Evolutionary conservation across 2,888 invertebrate species (phyloP).

Genomic region (Lamproptera curius): DNA sequence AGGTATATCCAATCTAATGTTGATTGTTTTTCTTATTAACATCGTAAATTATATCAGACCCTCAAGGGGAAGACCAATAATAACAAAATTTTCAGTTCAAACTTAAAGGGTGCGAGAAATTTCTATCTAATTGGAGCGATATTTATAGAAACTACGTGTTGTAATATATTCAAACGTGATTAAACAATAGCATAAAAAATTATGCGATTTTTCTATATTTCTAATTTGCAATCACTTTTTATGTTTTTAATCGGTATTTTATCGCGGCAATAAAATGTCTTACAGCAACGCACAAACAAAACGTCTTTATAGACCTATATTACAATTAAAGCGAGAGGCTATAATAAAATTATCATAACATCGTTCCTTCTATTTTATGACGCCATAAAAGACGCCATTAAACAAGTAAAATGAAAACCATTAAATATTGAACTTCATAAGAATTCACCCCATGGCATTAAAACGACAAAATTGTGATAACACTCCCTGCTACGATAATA

Average conservation of each 20-base stretch:
- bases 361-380: conserved; percentile 20
- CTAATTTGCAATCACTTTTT: too few relatives aligned
- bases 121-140: too few relatives aligned
- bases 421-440: conserved; percentile 15
- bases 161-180: too few relatives aligned
- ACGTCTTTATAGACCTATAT: conserved; percentile 14
- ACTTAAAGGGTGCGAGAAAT: too few relatives aligned
- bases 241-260: background rate
- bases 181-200: too few relatives aligned
- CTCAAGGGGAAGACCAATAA: too few relatives aligned
- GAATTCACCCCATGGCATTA: conserved; percentile 9
- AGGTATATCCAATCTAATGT: background rate
- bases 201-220: too few relatives aligned
- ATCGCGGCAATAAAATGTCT: conserved; percentile 7
- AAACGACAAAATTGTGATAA: conserved; percentile 10
- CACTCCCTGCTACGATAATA: too few relatives aligned
- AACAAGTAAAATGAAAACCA: conserved; percentile 21
- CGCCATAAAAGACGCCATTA: conserved; percentile 21
- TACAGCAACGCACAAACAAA: conserved; percentile 11
- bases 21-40: too few relatives aligned
- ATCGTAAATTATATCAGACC: too few relatives aligned
- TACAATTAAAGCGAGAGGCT: conserved; percentile 16
- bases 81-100: too few relatives aligned
- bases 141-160: too few relatives aligned
- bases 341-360: conserved; percentile 23